These are phyloP conservation scores for Aurelia sp. DNA, from an alignment of 30 jellyfish, hydroid and myxozoan species.

Conservation along the genomic window DNA sequence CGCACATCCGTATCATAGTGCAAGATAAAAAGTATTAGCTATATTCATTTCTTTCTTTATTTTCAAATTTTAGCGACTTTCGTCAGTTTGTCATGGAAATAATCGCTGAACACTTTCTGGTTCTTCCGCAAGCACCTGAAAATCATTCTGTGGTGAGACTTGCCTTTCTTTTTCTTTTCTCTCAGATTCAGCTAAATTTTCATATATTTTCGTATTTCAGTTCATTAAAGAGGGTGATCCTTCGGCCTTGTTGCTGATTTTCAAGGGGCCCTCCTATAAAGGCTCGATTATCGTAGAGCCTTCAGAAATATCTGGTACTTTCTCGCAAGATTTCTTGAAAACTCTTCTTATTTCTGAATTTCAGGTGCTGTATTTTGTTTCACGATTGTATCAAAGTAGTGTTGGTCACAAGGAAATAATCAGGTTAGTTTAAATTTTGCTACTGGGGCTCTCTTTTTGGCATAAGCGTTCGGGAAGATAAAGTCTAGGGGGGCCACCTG, in stretches of 20 bases:
- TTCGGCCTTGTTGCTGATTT: too few species aligned
- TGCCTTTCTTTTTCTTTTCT: neutral
- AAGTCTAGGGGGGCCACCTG: too few species aligned
- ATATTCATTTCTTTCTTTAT: too few species aligned
- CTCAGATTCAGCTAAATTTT: neutral
- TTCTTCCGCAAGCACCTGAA: conserved; percentile 86
- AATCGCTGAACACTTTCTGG: conserved; percentile 64
- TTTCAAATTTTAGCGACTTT: conserved; percentile 62
- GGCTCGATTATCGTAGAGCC: too few species aligned
- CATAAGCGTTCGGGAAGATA: too few species aligned
- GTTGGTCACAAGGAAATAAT: conserved; percentile 23
- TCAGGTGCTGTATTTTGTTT: conserved; percentile 62
- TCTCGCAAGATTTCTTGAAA: too few species aligned
- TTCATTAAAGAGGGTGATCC: too few species aligned
- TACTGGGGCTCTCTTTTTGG: neutral
- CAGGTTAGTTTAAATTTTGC: neutral
- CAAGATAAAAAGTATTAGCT: too few species aligned
- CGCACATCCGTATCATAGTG: too few species aligned
- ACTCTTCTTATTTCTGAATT: neutral
- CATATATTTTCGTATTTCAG: too few species aligned
- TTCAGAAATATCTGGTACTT: too few species aligned
- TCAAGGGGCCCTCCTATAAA: too few species aligned
- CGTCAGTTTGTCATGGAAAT: conserved; percentile 75
- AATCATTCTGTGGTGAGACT: conserved; percentile 71
- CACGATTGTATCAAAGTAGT: conserved; percentile 42